Evolutionary conservation across 2,113 vertebrate species (phyloP), one percentile per base, ranked within the genome.

Genomic region (Ceyx cyanopectus): DNA sequence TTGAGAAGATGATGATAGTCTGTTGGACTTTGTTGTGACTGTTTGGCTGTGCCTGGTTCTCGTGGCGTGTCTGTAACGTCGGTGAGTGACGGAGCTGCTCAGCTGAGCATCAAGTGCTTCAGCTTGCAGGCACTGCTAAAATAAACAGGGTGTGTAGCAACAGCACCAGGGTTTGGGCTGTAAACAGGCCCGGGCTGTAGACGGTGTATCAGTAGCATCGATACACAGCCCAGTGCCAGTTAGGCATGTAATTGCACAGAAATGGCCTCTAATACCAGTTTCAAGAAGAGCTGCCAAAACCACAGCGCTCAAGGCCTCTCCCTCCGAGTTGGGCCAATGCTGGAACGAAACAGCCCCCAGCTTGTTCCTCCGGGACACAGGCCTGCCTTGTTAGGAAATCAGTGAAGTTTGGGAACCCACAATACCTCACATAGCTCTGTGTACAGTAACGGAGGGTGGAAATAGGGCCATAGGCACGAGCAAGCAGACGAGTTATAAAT

Each of bases 331-430:
- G 12, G 87, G 93, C 93, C 93, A 96, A 27, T 65, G 81, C 94
- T 94, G 2, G 81, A 83, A 74, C 1, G 54, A 95, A 97, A 97
- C 97, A 97, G 95, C 96, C 96, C 96, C 96, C 89, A 69, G 77
- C 92, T 97, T 97, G 97, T 98, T 98, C 97, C 97, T 98, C 18
- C 68, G 93, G 98, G 97, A 97, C 96, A 97, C 97, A 97, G 95
- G 96, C 96, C 97, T 97, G 97, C 98, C 98, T 98, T 98, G 98
- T 98, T 99, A 97, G 98, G 98, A 98, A 98, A 97, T 97, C 95
- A 79, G 95, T 96, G 96, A 97, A 97, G 97, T 97, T 97, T 97
- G 95, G 98, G 98, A 98, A 97, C 97, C 97, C 98, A 97, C 97
- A 97, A 97, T 98, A 97, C 97, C 97, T 98, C 95, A 96, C 98